phyloP scores from a whole-genome alignment of 2,797 vertebrate species.

The Gallirallus australis region DNA sequence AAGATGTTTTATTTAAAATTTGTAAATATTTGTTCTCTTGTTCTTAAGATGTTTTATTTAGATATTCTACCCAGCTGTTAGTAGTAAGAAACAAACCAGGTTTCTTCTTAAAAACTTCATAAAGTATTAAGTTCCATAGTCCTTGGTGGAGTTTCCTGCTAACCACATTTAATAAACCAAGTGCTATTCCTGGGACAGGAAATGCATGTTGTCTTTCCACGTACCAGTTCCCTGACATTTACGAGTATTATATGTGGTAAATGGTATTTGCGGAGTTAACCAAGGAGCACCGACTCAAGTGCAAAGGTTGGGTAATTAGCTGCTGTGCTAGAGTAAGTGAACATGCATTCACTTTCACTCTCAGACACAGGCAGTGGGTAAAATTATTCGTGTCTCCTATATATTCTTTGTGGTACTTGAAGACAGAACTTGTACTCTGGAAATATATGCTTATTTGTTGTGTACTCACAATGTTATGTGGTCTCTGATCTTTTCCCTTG shows the following conservation, averaged over 20 bases:
- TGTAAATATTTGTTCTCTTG: background rate
- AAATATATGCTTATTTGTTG: background rate
- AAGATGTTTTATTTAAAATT: background rate
- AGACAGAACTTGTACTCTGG: background rate
- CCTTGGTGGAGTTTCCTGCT: background rate
- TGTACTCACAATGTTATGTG: background rate
- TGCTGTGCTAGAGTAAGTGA: background rate
- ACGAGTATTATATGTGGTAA: background rate
- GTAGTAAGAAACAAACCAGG: background rate
- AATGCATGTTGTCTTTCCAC: background rate
- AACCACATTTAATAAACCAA: background rate
- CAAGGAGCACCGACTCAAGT: background rate
- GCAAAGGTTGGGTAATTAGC: background rate
- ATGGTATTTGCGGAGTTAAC: background rate
- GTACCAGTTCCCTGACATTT: background rate
- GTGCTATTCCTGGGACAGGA: background rate
- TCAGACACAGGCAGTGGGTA: background rate
- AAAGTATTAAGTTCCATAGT: background rate
- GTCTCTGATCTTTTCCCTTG: background rate
- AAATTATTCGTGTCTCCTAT: background rate
- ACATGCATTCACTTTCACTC: background rate
- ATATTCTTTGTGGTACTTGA: background rate
- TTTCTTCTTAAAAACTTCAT: background rate
- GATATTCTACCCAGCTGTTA: background rate
- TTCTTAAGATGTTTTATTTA: background rate